Conservation (phyloP, 2,113 vertebrate species). For the Noctilio leporinus region DNA sequence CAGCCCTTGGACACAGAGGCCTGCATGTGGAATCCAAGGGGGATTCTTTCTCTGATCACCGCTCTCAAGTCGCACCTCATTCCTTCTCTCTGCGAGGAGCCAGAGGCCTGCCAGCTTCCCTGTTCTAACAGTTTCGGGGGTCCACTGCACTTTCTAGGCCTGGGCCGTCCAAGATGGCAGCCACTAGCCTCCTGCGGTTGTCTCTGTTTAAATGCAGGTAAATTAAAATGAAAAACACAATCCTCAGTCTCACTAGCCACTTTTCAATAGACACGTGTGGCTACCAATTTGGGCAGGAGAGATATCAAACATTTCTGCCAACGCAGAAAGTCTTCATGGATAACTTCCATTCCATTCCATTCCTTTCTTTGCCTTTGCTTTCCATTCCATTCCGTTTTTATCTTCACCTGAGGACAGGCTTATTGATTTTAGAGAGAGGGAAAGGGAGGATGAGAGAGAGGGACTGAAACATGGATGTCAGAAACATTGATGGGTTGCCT, state of each 20-base stretch:
- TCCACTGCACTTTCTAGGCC: not conserved
- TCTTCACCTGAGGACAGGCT: too few relatives aligned
- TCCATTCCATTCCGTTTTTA: too few relatives aligned
- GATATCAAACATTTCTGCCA: not conserved
- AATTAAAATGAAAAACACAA: not conserved
- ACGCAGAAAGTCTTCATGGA: not conserved
- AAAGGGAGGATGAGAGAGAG: too few relatives aligned
- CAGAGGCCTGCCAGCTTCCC: not conserved
- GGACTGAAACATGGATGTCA: too few relatives aligned
- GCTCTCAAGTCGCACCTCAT: not conserved
- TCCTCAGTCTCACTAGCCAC: not conserved
- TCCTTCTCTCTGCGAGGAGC: not conserved
- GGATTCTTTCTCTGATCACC: not conserved
- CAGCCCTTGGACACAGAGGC: not conserved
- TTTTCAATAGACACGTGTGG: rapidly evolving
- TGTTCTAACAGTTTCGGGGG: not conserved
- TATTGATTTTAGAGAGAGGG: too few relatives aligned
- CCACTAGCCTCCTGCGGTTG: not conserved
- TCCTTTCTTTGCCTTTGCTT: too few relatives aligned
- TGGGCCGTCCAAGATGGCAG: not conserved
- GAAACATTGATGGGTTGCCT: too few relatives aligned
- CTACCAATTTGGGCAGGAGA: not conserved
- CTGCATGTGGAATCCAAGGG: not conserved
- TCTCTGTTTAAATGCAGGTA: not conserved
- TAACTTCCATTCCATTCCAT: not conserved